Base-by-base conservation (phyloP, 92 coral and sea anemone genomes). In the Palythoa grandis region DNA sequence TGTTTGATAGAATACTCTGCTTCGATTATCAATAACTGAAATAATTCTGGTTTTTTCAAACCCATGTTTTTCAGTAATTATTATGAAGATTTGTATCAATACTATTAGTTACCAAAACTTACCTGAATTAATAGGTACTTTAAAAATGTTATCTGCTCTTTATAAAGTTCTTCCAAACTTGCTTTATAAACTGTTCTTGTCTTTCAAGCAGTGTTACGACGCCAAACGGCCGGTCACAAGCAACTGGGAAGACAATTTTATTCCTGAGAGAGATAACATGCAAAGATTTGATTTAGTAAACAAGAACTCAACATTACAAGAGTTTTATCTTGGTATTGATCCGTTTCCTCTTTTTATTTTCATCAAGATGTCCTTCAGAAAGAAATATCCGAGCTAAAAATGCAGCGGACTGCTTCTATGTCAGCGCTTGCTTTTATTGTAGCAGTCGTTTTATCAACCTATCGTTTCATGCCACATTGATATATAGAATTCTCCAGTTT, bases 191-290 rank as follows among this genome's bases (percentile, higher is more conserved):
- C 70, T 78, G 35, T 78, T 25, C 50, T 16, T 61, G 14, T 38
- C 35, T 39, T 8, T 17, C 17, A 22, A 7, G 47, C 22, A 11
- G 1, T 65, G 52, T 48, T 10, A 40, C 29, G 60, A 40, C 29
- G 60, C 29, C 17, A 29, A 17, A 17, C 69, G 24, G 23, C 19
- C 2, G 3, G 69, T 63, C 13, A 13, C 8, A 7, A 63, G 10
- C 8, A 63, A 17, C 10, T 38, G 37, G 37, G 65, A 37, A 2
- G 37, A 35, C 83, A 60, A 54, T 24, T 58, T 60, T 78, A 70
- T 78, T 68, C 71, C 56, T 78, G 83, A 29, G 71, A 38, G 54
- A 78, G 57, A 61, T 40, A 23, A 74, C 19, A 39, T 72, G 11
- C 1, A 74, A 25, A 2, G 58, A 74, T 11, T 50, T 74, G 78